phyloP scores from a whole-genome alignment of 2,113 vertebrate genomes.

The Azemiops feae region DNA sequence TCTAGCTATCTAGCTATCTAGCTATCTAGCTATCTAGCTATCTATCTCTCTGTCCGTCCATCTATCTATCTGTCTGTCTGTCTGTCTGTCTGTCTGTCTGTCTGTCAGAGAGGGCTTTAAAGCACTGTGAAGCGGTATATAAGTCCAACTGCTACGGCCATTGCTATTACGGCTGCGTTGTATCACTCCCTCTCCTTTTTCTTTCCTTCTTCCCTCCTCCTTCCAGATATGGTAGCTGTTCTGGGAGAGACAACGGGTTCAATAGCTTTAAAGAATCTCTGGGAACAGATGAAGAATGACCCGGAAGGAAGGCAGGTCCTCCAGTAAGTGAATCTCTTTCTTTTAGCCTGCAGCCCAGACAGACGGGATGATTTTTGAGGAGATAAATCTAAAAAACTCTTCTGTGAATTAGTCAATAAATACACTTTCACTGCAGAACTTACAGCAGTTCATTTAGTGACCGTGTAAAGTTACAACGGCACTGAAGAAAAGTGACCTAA shows the following conservation, averaged over 20 bases:
- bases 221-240: conserved; percentile 95
- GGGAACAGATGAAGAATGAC: conserved; percentile 84
- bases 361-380: too few species aligned
- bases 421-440: background rate
- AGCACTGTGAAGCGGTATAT: too few species aligned
- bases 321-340: conserved; percentile 70
- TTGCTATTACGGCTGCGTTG: background rate
- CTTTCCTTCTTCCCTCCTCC: background rate
- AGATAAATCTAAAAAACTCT: background rate
- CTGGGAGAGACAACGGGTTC: conserved; percentile 91
- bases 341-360: background rate
- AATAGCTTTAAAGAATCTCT: conserved; percentile 75
- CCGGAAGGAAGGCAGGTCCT: conserved; percentile 86
- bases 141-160: too few species aligned
- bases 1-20: too few species aligned
- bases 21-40: too few species aligned
- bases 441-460: too few species aligned
- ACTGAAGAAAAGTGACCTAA: too few species aligned
- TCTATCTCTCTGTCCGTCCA: too few species aligned
- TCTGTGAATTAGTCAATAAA: background rate
- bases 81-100: too few species aligned
- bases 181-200: background rate
- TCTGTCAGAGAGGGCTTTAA: too few species aligned
- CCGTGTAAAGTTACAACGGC: too few species aligned
- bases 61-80: too few species aligned